A percentile compares a stretch with the other conserved stretches of the same genome.
Conservation (phyloP, 2,888 invertebrate species). For the Agelastica alni region DNA sequence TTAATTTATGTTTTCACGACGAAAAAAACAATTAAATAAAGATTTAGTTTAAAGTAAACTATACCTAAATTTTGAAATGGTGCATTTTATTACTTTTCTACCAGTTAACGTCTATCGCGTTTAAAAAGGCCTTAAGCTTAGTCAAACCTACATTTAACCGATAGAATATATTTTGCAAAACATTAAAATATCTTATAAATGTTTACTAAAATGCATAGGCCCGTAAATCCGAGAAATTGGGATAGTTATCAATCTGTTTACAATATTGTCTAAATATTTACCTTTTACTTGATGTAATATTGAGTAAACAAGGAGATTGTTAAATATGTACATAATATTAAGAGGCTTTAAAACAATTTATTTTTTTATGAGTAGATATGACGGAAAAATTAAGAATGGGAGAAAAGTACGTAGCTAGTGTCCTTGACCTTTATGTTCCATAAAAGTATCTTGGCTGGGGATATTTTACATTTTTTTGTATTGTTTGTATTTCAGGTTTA, state of each 20-base stretch:
- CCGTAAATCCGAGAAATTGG: constrained; percentile 26
- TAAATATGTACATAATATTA: constrained; percentile 34
- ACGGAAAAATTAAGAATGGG: constrained; percentile 18
- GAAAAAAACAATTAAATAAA: no score
- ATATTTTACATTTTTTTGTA: no score
- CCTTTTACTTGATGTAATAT: constrained; percentile 35
- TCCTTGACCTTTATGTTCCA: constrained; percentile 19
- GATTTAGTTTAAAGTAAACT: no score
- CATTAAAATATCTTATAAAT: neutral
- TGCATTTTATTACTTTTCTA: no score
- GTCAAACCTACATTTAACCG: no score
- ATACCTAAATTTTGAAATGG: no score
- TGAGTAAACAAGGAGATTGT: constrained; percentile 31
- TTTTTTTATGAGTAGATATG: constrained; percentile 28
- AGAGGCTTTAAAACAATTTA: constrained; percentile 34
- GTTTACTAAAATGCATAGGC: constrained; percentile 15
- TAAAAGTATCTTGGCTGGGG: no score
- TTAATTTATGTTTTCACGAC: no score
- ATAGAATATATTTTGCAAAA: no score
- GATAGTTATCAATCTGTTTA: constrained; percentile 32
- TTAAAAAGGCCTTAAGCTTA: no score
- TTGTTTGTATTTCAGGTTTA: no score
- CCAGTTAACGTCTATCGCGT: no score
- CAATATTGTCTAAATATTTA: constrained; percentile 34
- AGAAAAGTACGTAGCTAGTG: constrained; percentile 11